A percentile compares a stretch with the other conserved stretches of the same genome.
Conservation (phyloP, 2,113 vertebrate species). For the Actenoides hombroni region DNA sequence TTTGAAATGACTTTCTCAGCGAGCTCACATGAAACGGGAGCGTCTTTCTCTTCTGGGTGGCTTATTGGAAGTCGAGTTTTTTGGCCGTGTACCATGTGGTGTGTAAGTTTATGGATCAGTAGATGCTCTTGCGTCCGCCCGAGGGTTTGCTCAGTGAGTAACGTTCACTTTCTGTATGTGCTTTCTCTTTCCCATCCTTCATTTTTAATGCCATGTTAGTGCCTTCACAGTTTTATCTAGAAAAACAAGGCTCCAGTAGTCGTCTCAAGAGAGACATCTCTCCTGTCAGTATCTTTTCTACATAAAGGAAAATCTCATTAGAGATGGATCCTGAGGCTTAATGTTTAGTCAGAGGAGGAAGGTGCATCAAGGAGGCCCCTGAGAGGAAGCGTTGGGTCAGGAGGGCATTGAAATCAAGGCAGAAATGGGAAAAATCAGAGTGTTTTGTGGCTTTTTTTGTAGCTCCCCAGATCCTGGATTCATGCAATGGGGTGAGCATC, state of each 20-base stretch:
- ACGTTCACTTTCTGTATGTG: neutral
- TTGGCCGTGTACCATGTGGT: rapidly evolving
- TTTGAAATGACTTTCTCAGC: neutral
- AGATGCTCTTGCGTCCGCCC: neutral
- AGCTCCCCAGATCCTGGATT: neutral
- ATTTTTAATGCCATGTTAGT: neutral
- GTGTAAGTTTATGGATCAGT: rapidly evolving
- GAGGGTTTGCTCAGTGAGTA: neutral
- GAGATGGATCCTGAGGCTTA: neutral
- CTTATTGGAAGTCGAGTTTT: neutral
- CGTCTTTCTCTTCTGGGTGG: neutral
- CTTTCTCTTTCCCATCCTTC: neutral
- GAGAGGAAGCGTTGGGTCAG: neutral
- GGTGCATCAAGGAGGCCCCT: neutral
- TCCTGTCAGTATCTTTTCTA: neutral
- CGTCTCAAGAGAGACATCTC: neutral
- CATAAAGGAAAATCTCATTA: neutral
- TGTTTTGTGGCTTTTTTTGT: neutral
- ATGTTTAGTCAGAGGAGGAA: neutral
- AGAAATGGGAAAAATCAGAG: neutral
- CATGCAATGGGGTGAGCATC: neutral
- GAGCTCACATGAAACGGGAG: neutral
- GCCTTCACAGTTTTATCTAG: neutral
- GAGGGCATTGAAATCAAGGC: neutral
- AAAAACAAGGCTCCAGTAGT: neutral